phyloP scores from a whole-genome alignment of 2,888 invertebrate genomes.

The Sipha maydis region DNA sequence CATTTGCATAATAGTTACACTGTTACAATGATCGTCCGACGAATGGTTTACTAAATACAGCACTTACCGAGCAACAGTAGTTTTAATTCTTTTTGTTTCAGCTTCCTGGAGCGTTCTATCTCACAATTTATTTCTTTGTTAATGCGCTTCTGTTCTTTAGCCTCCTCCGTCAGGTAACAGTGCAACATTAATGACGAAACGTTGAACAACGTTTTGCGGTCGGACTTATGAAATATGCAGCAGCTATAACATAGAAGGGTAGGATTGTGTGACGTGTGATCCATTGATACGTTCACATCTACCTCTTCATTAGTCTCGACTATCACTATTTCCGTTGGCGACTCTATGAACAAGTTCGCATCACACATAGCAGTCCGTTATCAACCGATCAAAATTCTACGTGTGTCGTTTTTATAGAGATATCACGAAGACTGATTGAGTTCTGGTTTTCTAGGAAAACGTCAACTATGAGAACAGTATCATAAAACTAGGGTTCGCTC shows the following conservation, averaged over 20 bases:
- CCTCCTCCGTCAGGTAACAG: conserved; percentile 99
- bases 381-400: no score
- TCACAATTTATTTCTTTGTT: conserved; percentile 99
- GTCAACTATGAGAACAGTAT: no score
- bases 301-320: conserved; percentile 24
- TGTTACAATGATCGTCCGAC: no score
- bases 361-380: no score
- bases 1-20: no score
- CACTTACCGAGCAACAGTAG: conserved; percentile 93
- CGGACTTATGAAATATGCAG: background rate
- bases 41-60: no score
- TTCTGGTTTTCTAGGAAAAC: no score
- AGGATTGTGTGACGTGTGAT: conserved; percentile 24
- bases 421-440: no score
- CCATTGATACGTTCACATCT: conserved; percentile 43
- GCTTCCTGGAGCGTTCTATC: conserved; percentile 96
- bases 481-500: no score
- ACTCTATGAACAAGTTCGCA: no score
- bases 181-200: conserved; percentile 65
- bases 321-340: conserved; percentile 5
- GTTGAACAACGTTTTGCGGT: background rate
- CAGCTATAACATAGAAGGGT: conserved; percentile 39
- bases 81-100: conserved; percentile 84
- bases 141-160: conserved; percentile 99
- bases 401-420: no score